Evolutionary conservation across 2,888 invertebrate species (phyloP).

Genomic region (Tupiocoris notatus): DNA sequence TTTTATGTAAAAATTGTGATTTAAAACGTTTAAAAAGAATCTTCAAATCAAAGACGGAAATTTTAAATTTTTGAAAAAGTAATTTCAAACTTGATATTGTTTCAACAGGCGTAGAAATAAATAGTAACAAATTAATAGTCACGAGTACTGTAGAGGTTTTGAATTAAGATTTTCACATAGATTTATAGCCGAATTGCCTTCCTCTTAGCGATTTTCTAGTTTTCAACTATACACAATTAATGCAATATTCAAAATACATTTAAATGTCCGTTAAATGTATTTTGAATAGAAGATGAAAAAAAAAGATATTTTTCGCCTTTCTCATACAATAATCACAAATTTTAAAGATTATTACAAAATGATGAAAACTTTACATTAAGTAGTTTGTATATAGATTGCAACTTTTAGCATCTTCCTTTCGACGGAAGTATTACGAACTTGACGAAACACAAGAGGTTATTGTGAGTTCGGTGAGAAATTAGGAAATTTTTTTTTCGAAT

Average conservation of each 20-base stretch:
- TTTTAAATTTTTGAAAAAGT: neutral
- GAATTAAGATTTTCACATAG: neutral
- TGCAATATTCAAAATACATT: neutral
- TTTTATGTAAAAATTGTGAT: too few species aligned
- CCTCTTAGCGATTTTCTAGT: neutral
- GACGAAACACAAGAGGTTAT: neutral
- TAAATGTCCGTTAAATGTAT: neutral
- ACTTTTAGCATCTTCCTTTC: neutral
- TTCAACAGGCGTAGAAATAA: neutral
- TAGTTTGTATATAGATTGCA: neutral
- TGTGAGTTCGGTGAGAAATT: neutral
- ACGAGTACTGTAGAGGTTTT: neutral
- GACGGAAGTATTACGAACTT: neutral
- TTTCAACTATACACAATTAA: neutral
- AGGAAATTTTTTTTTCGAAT: neutral
- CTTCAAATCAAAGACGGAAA: neutral
- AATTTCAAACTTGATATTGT: neutral
- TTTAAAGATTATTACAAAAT: neutral
- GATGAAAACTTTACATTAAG: neutral
- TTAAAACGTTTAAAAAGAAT: too few species aligned
- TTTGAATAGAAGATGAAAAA: neutral
- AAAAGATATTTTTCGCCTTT: neutral
- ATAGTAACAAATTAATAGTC: neutral
- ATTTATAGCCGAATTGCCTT: neutral
- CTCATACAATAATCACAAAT: neutral